phyloP scores from a whole-genome alignment of 2,888 invertebrate species.

The Cerastoderma edule region DNA sequence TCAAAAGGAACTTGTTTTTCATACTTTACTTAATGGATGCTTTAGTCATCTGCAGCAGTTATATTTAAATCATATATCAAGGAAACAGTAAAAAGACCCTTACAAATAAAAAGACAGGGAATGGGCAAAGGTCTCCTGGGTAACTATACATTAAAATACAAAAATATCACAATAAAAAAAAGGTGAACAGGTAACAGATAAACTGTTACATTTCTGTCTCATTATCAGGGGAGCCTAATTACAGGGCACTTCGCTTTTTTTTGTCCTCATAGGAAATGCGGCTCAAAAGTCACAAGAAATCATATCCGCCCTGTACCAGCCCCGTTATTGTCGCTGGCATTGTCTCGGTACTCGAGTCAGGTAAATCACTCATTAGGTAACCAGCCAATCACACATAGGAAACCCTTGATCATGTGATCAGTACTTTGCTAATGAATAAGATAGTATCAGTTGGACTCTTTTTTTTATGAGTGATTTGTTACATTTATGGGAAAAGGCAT shows the following conservation, averaged over 20 bases:
- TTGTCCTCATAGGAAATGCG: constrained; percentile 37
- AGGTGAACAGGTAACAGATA: constrained; percentile 30
- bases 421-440: constrained; percentile 12
- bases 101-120: constrained; percentile 10
- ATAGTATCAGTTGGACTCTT: no score
- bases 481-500: constrained; percentile 18
- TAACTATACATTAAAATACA: no score
- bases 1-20: no score
- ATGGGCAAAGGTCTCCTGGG: no score
- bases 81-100: not conserved
- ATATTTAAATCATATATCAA: no score
- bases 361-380: constrained; percentile 47
- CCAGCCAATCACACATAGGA: constrained; percentile 25
- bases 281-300: constrained; percentile 44
- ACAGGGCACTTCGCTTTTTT: constrained; percentile 35
- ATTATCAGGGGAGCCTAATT: constrained; percentile 45
- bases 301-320: constrained; percentile 31
- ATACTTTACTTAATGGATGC: no score
- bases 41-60: no score
- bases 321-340: constrained; percentile 29
- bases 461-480: no score
- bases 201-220: constrained; percentile 38
- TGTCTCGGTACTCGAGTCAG: constrained; percentile 45
- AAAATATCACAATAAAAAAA: constrained; percentile 27
- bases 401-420: constrained; percentile 15